phyloP scores from a whole-genome alignment of 2,113 vertebrate species.

The Podiceps cristatus region DNA sequence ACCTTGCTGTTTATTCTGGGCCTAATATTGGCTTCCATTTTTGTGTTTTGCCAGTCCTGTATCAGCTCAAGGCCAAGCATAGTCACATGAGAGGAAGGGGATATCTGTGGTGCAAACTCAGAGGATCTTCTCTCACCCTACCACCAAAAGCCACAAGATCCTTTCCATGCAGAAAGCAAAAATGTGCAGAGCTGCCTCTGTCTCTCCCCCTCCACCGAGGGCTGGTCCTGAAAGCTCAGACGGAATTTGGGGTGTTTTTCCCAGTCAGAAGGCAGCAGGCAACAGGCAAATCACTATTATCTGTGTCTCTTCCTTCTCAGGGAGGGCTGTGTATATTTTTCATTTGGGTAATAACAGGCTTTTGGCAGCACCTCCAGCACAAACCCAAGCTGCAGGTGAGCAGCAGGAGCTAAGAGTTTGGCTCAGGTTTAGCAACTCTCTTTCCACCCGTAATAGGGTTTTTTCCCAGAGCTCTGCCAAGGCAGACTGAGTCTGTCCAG shows the following conservation, averaged over 20 bases:
- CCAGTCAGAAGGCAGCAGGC: slow-evolving; percentile 21
- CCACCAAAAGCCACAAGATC: background rate
- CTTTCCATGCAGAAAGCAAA: background rate
- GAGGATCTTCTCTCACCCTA: background rate
- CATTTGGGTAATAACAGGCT: slow-evolving; percentile 64
- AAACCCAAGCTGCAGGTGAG: slow-evolving; percentile 45
- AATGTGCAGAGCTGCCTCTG: background rate
- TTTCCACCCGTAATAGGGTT: background rate
- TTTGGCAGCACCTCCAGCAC: slow-evolving; percentile 1
- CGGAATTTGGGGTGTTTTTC: background rate
- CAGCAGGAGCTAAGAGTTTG: slow-evolving; percentile 25
- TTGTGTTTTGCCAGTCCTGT: background rate
- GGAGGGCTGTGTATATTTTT: background rate
- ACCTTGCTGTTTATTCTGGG: background rate
- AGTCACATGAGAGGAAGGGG: background rate
- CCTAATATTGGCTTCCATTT: background rate
- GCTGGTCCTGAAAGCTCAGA: background rate
- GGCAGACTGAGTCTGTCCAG: background rate
- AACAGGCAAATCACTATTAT: slow-evolving; percentile 67
- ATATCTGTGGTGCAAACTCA: background rate
- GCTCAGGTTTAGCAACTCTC: background rate
- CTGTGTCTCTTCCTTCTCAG: slow-evolving; percentile 1
- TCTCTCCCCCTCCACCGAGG: background rate
- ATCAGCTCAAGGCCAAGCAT: background rate
- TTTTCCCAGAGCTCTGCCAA: background rate